Evolutionary conservation across 1,140 invertebrate genomes (phyloP).

Genomic region (Drosophila eugracilis): DNA sequence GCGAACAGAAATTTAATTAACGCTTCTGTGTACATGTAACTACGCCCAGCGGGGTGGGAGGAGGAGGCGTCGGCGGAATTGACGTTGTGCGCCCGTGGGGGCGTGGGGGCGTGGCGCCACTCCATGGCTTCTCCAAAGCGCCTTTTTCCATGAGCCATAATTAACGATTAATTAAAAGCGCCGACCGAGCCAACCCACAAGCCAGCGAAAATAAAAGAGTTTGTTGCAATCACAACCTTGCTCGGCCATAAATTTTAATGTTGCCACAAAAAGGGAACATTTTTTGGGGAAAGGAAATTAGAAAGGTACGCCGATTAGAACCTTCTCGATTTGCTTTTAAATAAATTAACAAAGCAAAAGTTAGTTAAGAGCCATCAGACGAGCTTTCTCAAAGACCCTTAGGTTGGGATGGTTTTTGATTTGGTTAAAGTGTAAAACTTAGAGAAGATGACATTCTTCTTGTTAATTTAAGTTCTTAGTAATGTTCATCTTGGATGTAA

Average conservation of each 20-base stretch:
- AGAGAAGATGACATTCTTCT: too few relatives aligned
- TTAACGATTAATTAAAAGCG: slow-evolving; percentile 80
- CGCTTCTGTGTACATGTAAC: slow-evolving; percentile 81
- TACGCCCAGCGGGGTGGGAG: slow-evolving; percentile 61
- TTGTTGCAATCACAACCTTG: slow-evolving; percentile 36
- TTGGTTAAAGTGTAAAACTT: too few relatives aligned
- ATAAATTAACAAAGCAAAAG: not conserved
- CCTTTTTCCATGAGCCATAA: slow-evolving; percentile 66
- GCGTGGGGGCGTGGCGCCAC: slow-evolving; percentile 20
- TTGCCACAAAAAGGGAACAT: not conserved
- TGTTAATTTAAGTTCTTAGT: too few relatives aligned
- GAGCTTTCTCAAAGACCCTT: too few relatives aligned
- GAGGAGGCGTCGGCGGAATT: slow-evolving; percentile 8
- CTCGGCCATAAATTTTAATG: slow-evolving; percentile 53
- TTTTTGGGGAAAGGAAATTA: not conserved
- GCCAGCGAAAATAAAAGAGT: slow-evolving; percentile 26
- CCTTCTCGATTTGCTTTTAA: not conserved
- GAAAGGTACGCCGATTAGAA: not conserved
- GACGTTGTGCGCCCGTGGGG: slow-evolving; percentile 3
- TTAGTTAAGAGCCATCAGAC: too few relatives aligned
- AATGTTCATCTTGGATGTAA: too few relatives aligned
- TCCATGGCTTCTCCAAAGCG: slow-evolving; percentile 19
- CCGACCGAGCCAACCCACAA: slow-evolving; percentile 38
- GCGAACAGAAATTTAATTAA: slow-evolving; percentile 80
- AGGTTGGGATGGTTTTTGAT: too few relatives aligned